These are phyloP conservation scores for Mus pahari DNA, from an alignment of 2,113 vertebrate species.

Conservation along the genomic window DNA sequence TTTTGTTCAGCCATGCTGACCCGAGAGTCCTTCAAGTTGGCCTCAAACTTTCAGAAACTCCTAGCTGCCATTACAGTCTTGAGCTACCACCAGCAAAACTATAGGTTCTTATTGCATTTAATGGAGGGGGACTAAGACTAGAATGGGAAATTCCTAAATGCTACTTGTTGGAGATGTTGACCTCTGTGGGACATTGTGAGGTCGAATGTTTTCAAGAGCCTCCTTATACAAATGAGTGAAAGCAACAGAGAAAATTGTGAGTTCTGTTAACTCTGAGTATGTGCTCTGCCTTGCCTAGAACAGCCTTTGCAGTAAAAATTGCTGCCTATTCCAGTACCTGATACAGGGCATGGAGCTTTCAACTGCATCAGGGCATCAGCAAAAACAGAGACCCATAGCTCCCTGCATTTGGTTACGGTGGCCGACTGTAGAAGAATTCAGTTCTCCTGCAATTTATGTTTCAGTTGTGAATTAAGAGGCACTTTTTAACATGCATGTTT, in stretches of 20 bases:
- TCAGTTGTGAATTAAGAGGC: not conserved
- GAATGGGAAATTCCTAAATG: not conserved
- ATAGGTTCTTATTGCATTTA: slow-evolving; percentile 14
- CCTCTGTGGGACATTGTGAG: not conserved
- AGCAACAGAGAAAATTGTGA: not conserved
- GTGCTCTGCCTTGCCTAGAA: not conserved
- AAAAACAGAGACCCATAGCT: no score
- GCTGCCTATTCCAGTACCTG: not conserved
- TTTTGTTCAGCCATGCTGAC: not conserved
- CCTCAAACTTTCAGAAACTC: not conserved
- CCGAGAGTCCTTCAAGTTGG: not conserved
- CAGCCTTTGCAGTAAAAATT: not conserved
- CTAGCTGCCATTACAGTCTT: not conserved
- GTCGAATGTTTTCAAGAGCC: not conserved
- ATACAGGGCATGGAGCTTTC: not conserved
- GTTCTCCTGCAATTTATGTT: not conserved
- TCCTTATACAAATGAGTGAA: not conserved
- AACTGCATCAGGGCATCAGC: no score
- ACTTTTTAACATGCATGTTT: no score
- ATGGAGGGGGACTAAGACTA: not conserved
- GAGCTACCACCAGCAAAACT: not conserved
- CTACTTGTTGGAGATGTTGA: not conserved
- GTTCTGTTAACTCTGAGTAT: not conserved
- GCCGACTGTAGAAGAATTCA: no score
- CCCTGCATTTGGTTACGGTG: not conserved